Evolutionary conservation across 2,797 vertebrate species (phyloP), one percentile per base, ranked within the genome.

Genomic region (Sebastes hubbsi): DNA sequence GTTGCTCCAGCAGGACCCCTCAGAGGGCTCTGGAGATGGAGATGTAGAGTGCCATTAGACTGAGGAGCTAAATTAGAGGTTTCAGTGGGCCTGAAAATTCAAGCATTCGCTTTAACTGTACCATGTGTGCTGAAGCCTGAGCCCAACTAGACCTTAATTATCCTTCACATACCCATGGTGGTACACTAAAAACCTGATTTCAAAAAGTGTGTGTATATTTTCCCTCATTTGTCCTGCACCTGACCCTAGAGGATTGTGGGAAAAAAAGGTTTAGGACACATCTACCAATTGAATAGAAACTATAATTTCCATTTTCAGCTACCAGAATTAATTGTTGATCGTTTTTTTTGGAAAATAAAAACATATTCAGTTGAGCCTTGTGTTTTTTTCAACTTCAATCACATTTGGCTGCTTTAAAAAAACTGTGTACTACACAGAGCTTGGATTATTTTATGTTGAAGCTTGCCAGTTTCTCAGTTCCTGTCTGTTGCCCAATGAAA

Each of bases 71-170:
- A 91, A 93, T 90, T 86, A 89, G 74, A 88, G 80, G 82, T 93
- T 91, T 92, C 89, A 90, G 74, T 87, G 86, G 80, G 84, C 84
- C 83, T 88, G 86, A 79, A 87, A 89, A 91, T 92, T 79, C 87
- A 88, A 88, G 77, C 83, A 76, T 88, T 92, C 61, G 75, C 89
- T 85, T 84, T 84, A 84, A 86, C 82, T 85, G 77, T 89, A 85
- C 84, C 85, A 67, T 80, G 70, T 85, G 88, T 89, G 61, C 82
- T 62, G 60, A 82, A 87, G 86, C 64, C 74, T 72, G 75, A 81
- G 84, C 75, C 76, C 77, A 72, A 75, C 81, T 67, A 75, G 73
- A 77, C 88, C 60, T 80, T 91, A 90, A 94, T 93, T 89, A 91
- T 83, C 62, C 59, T 81, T 83, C 78, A 75, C 65, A 76, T 77